phyloP scores from a whole-genome alignment of 2,797 vertebrate genomes.

The Enteromius afrohamiltoni region DNA sequence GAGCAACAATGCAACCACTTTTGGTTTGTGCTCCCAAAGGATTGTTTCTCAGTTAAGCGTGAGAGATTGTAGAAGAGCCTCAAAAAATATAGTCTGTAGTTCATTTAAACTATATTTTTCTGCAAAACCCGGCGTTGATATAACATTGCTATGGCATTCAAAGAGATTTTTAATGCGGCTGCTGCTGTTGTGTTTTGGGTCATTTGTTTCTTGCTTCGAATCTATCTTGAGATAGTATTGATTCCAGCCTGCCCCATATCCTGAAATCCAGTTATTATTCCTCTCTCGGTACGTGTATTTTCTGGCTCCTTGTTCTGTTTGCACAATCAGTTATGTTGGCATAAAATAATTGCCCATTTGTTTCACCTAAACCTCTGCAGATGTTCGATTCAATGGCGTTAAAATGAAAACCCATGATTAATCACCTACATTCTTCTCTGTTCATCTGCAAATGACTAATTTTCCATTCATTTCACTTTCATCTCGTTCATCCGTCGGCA shows the following conservation, averaged over 20 bases:
- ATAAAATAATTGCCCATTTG: constrained; percentile 11
- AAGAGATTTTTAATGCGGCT: not conserved
- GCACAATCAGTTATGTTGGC: constrained; percentile 4
- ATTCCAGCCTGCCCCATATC: constrained; percentile 8
- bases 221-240: constrained; percentile 19
- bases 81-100: not conserved
- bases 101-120: not conserved
- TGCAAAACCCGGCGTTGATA: not conserved
- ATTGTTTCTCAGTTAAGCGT: not conserved
- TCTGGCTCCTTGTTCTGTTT: not conserved
- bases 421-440: not conserved
- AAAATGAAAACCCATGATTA: constrained; percentile 4
- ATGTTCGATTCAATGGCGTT: constrained; percentile 9
- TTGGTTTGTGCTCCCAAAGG: not conserved
- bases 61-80: not conserved
- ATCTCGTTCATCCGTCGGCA: not conserved
- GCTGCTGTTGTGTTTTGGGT: not conserved
- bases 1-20: not conserved
- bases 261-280: constrained; percentile 2
- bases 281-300: not conserved
- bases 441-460: constrained; percentile 15
- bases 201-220: not conserved
- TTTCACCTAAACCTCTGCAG: constrained; percentile 12
- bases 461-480: constrained; percentile 21
- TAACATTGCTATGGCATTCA: not conserved